Conservation (phyloP, 2,797 vertebrate species). For the Mus caroli region DNA sequence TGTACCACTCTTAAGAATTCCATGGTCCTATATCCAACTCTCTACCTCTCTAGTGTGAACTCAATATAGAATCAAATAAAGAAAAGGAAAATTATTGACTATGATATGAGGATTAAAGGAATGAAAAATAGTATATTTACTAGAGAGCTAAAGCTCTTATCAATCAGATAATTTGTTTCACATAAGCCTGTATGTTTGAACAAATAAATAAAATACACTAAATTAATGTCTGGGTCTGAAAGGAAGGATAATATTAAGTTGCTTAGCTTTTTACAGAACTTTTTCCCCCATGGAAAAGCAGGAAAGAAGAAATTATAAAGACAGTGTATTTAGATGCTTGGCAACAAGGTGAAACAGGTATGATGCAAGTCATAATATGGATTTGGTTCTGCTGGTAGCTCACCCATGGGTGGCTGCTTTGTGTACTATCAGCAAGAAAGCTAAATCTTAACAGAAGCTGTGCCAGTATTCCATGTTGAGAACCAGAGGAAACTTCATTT, state of each 20-base stretch:
- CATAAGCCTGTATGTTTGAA: not conserved
- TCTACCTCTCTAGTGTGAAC: not conserved
- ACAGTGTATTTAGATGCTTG: not conserved
- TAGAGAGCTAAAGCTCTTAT: not conserved
- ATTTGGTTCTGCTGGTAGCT: not conserved
- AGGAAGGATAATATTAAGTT: not conserved
- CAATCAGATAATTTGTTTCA: conserved; percentile 12
- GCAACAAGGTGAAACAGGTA: not conserved
- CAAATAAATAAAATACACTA: conserved; percentile 32
- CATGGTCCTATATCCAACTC: not conserved
- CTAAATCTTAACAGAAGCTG: not conserved
- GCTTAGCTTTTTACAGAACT: conserved; percentile 39
- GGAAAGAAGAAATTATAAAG: conserved; percentile 4
- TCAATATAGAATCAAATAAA: not conserved
- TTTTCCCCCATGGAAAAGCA: not conserved
- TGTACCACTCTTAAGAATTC: not conserved
- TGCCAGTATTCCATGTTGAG: accelerated
- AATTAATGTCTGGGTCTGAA: conserved; percentile 29
- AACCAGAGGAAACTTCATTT: not conserved
- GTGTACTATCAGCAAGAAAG: not conserved
- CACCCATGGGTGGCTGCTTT: not conserved
- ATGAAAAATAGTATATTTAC: not conserved
- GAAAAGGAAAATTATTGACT: conserved; percentile 7
- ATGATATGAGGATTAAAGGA: not conserved
- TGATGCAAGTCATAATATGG: not conserved